These are phyloP conservation scores for Agrenia bidenticulata DNA, from an alignment of 2,888 invertebrate genomes.

Conservation along the genomic window DNA sequence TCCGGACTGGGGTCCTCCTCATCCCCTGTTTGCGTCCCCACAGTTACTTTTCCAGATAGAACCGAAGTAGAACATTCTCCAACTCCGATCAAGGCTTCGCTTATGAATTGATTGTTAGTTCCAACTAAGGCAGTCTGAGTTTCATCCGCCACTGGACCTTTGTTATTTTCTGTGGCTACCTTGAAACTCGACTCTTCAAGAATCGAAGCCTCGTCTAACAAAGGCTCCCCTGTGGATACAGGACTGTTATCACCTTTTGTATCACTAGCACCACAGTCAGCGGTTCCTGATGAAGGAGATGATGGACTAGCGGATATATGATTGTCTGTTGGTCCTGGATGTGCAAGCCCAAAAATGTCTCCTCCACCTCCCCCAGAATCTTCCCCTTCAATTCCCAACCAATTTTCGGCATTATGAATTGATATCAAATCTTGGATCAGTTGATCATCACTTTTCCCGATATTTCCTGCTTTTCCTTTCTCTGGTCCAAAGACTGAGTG, in stretches of 20 bases:
- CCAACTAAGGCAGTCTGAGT: constrained; percentile 1
- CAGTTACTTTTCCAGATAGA: constrained; percentile 65
- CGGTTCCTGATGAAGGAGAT: not conserved
- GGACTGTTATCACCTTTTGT: not conserved
- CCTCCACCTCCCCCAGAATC: constrained; percentile 62
- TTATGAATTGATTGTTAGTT: not conserved
- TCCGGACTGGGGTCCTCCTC: constrained; percentile 57
- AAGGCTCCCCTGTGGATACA: not conserved
- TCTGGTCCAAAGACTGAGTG: constrained; percentile 91
- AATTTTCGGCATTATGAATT: constrained; percentile 91
- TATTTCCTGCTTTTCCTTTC: constrained; percentile 82
- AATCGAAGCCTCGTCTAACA: not conserved
- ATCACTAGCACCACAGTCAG: not conserved
- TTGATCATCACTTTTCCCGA: constrained; percentile 83
- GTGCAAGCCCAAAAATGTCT: constrained; percentile 48
- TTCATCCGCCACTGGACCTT: constrained; percentile 1
- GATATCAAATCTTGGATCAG: constrained; percentile 83
- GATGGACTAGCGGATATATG: constrained; percentile 15
- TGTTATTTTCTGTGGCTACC: too few species aligned
- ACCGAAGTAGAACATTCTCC: constrained; percentile 10
- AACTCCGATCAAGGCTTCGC: not conserved
- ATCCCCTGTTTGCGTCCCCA: constrained; percentile 83
- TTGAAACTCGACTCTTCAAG: too few species aligned
- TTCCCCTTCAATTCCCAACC: constrained; percentile 88
- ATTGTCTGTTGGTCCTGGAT: constrained; percentile 15